phyloP scores from a whole-genome alignment of 2,888 invertebrate species.

The Cryptosula pallasiana region DNA sequence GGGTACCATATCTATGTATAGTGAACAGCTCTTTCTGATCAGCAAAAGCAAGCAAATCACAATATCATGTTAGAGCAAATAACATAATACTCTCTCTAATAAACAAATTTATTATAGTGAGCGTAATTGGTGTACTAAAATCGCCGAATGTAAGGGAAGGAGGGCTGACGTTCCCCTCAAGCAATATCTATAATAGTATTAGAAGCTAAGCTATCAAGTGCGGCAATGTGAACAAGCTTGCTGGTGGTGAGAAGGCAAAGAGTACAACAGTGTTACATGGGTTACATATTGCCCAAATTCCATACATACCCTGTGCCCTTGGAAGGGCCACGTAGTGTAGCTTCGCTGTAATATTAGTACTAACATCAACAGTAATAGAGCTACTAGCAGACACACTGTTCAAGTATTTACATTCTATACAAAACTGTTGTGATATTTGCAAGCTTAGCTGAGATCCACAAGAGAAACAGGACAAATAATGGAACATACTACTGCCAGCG shows the following conservation, averaged over 20 bases:
- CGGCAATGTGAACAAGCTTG: not conserved
- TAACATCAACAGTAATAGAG: not conserved
- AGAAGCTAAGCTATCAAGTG: not conserved
- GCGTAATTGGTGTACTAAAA: no score
- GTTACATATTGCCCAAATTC: not conserved
- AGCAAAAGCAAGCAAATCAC: no score
- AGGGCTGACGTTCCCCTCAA: no score
- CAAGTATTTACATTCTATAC: not conserved
- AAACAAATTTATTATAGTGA: no score
- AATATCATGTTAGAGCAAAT: no score
- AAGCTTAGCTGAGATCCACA: not conserved
- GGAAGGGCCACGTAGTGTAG: not conserved
- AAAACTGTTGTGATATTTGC: not conserved
- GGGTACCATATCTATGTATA: no score
- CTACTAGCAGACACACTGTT: not conserved
- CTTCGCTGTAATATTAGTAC: slow-evolving; percentile 8
- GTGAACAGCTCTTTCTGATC: no score
- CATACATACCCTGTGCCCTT: slow-evolving; percentile 16
- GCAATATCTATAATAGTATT: not conserved
- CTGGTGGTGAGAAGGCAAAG: not conserved
- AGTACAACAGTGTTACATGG: not conserved
- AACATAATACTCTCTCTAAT: no score
- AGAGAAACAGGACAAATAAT: not conserved
- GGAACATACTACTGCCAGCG: not conserved
- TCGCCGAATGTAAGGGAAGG: no score